A percentile compares a stretch with the other conserved stretches of the same genome.
These are phyloP conservation scores for Atta colombica DNA, from an alignment of 1,140 invertebrate genomes.

Conservation along the genomic window DNA sequence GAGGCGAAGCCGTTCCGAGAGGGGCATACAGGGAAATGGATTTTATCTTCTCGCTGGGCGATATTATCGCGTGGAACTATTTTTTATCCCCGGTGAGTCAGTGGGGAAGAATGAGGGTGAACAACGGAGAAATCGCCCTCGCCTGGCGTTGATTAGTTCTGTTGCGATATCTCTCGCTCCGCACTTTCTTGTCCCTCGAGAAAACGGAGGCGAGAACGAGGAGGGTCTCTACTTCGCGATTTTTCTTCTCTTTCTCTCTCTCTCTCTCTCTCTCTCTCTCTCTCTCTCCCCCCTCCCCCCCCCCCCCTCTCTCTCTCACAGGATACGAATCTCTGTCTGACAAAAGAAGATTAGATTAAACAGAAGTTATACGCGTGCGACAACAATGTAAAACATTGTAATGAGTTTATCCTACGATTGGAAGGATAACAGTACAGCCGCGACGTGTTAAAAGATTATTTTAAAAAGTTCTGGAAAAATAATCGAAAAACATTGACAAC, in stretches of 20 bases:
- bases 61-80: constrained; percentile 74
- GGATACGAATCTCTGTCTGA: constrained; percentile 31
- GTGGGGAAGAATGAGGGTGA: constrained; percentile 42
- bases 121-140: constrained; percentile 74
- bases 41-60: constrained; percentile 65
- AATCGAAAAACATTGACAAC: not conserved
- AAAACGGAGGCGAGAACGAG: constrained; percentile 66
- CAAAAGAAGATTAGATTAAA: constrained; percentile 53
- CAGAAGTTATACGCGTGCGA: constrained; percentile 45
- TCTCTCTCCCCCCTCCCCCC: not conserved
- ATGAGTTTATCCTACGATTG: constrained; percentile 17
- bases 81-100: constrained; percentile 70
- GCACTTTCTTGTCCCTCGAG: constrained; percentile 68
- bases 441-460: not conserved
- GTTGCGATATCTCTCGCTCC: constrained; percentile 75
- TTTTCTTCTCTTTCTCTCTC: not conserved
- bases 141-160: constrained; percentile 79
- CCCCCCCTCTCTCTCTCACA: not conserved
- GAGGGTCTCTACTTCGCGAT: constrained; percentile 46
- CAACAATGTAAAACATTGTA: constrained; percentile 44
- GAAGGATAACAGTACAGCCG: not conserved
- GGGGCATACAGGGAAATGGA: constrained; percentile 27
- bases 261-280: not conserved
- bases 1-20: not conserved
- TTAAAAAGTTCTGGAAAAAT: not conserved